phyloP scores from a whole-genome alignment of 2,888 invertebrate species.

The Chymomyza fuscimana region DNA sequence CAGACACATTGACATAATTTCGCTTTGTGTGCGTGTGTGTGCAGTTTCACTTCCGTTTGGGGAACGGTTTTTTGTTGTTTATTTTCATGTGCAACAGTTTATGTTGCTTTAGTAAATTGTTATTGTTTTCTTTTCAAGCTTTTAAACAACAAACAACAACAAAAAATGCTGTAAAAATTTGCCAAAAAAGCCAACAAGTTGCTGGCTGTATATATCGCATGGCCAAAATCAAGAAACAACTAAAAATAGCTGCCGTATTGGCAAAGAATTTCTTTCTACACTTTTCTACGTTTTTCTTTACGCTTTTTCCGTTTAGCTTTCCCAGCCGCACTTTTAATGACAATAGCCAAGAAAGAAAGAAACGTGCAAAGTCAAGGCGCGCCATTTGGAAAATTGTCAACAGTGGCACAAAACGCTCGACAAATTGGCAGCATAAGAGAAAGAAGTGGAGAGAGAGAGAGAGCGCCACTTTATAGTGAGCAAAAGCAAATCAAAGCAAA shows the following conservation, averaged over 20 bases:
- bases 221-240: constrained; percentile 16
- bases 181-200: constrained; percentile 28
- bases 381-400: constrained; percentile 47
- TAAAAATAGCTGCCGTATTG: background rate
- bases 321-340: constrained; percentile 23
- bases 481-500: constrained; percentile 55
- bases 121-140: background rate
- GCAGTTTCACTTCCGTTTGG: constrained; percentile 50
- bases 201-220: background rate
- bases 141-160: background rate
- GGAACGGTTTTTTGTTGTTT: background rate
- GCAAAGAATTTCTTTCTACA: background rate
- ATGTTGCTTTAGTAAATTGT: constrained; percentile 42
- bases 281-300: background rate
- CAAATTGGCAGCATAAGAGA: background rate
- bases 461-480: background rate
- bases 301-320: background rate
- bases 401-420: constrained; percentile 34
- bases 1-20: constrained; percentile 49
- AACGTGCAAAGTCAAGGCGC: constrained; percentile 41
- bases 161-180: background rate
- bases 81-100: constrained; percentile 61
- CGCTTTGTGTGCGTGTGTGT: constrained; percentile 9
- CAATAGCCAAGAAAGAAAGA: constrained; percentile 29
- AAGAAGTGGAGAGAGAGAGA: background rate